These are phyloP conservation scores for Petrolisthes cinctipes DNA, from an alignment of 2,888 invertebrate species.

Conservation along the genomic window DNA sequence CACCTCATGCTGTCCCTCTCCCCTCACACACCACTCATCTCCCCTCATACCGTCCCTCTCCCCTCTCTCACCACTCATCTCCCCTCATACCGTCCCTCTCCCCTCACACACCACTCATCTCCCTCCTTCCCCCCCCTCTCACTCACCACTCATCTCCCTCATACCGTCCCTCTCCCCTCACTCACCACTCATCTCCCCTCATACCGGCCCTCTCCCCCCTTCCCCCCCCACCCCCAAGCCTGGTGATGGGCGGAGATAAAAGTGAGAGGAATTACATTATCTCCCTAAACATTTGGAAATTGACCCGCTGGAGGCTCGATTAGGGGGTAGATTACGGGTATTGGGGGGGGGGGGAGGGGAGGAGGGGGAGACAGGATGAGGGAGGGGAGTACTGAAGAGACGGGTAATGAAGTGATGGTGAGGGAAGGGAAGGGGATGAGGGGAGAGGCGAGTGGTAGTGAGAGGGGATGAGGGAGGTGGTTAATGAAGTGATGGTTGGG, in stretches of 20 bases:
- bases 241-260: conserved; percentile 26
- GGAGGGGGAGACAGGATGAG: neutral
- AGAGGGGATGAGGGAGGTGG: neutral
- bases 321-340: conserved; percentile 46
- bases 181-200: neutral
- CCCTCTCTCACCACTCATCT: neutral
- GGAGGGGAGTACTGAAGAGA: neutral
- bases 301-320: conserved; percentile 50
- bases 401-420: neutral
- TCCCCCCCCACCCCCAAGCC: neutral
- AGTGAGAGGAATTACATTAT: conserved; percentile 50
- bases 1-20: neutral
- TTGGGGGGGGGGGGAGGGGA: neutral
- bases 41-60: neutral
- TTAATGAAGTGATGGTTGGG: neutral
- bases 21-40: neutral
- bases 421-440: neutral
- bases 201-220: neutral
- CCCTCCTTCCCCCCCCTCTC: neutral
- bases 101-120: neutral
- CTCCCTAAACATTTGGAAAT: conserved; percentile 57
- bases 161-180: neutral
- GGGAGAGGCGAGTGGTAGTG: neutral
- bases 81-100: neutral
- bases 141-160: neutral